Conservation (phyloP, 2,113 vertebrate species). For the Equus quagga region DNA sequence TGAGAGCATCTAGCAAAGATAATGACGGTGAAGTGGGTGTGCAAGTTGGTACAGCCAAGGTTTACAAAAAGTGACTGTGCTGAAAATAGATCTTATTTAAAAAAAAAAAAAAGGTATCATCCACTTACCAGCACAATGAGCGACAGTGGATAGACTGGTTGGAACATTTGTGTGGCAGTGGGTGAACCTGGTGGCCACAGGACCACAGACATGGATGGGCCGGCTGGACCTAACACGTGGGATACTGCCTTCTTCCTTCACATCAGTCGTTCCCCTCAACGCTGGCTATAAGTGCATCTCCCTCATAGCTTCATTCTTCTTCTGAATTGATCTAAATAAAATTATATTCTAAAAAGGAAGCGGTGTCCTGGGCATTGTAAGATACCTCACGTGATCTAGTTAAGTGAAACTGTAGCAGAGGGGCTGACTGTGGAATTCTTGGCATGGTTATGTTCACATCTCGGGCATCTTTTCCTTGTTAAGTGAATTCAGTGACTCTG, state of each 20-base stretch:
- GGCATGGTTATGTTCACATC: background rate
- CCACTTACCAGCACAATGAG: background rate
- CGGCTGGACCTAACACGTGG: background rate
- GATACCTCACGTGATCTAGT: background rate
- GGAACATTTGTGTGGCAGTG: background rate
- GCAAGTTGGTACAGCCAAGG: background rate
- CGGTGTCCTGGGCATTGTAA: background rate
- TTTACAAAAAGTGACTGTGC: background rate
- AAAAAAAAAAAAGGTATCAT: background rate
- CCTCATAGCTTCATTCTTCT: background rate
- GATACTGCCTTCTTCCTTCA: background rate
- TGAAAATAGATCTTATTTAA: background rate
- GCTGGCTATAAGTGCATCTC: background rate
- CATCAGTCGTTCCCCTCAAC: background rate
- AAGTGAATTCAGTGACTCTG: background rate
- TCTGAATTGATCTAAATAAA: background rate
- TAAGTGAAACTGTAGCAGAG: background rate
- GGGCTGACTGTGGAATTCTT: background rate
- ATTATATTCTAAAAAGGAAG: background rate
- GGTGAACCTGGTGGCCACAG: rapidly evolving
- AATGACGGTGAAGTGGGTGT: background rate
- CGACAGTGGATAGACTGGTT: background rate
- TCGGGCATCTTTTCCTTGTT: background rate
- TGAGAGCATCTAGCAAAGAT: conserved; percentile 28
- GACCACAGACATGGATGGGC: background rate